Base-by-base conservation (phyloP, 2,113 vertebrate genomes). In the Entomyzon cyanotis region DNA sequence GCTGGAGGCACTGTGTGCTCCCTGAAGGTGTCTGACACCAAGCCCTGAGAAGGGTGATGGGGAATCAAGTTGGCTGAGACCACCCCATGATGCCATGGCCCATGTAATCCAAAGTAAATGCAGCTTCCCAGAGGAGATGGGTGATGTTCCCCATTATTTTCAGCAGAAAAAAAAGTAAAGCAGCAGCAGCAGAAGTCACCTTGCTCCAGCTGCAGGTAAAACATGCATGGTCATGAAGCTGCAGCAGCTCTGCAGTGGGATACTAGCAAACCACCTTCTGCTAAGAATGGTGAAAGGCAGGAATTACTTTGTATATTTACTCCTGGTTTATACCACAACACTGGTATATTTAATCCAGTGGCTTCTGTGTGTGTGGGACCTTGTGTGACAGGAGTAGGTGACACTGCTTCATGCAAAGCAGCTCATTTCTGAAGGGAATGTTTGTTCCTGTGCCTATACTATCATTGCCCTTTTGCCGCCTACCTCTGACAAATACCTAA, bases 1-100 rank as follows among this genome's bases (percentile, higher is more conserved):
- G 23, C 58, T 77, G 46, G 59, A 81, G 60, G 37, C 12, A 65
- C 11, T 0, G 0, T 7, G 33, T 4, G 2, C 7, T 80, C 24
- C 8, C 3, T 35, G 25, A 53, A 35, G 55, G 10, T 73, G 28
- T 62, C 1, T 3, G 15, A 53, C 46, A 77, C 15, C 3, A 20
- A 71, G 33, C 23, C 2, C 30, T 41, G 31, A 71, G 20, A 59
- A 75, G 56, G 22, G 12, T 62, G 15, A 60, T 2, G 12, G 20
- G 15, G 9, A 56, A 16, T 22, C 7, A 2, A 76, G 33, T 18
- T 4, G 2, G 28, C 42, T 62, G n/a, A 92, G 64, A 50, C n/a
- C 30, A 56, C 7, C 12, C 37, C 5, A 2, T 5, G 24, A 28
- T 46, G 59, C 22, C 46, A 37, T 4, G 0, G n/a, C 22, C 56